Evolutionary conservation across 2,888 invertebrate species (phyloP).

Genomic region (Sphaerophoria taeniata): DNA sequence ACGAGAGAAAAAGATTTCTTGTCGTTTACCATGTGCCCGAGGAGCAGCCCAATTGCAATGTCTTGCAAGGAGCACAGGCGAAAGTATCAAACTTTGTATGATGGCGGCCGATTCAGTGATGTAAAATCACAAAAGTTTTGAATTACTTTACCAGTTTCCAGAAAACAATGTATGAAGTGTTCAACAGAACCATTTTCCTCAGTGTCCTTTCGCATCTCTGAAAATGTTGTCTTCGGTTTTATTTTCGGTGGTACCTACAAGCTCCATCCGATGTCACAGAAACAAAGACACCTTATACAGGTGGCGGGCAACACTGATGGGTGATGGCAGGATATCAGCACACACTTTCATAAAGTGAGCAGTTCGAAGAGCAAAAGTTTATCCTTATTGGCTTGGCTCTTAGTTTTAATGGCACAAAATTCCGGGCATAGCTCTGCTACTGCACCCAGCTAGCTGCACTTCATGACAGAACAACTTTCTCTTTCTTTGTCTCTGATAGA

Average conservation of each 20-base stretch:
- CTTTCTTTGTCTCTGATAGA: constrained; percentile 37
- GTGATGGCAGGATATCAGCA: constrained; percentile 18
- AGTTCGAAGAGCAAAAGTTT: constrained; percentile 45
- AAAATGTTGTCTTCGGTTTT: constrained; percentile 11
- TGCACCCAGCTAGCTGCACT: constrained; percentile 35
- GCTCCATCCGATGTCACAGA: constrained; percentile 16
- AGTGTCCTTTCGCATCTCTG: constrained; percentile 19
- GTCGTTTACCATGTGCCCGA: constrained; percentile 61
- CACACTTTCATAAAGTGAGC: constrained; percentile 34
- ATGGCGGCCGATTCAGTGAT: constrained; percentile 41
- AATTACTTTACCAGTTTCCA: constrained; percentile 58
- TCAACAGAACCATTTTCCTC: constrained; percentile 22
- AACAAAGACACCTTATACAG: constrained; percentile 8
- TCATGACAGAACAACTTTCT: constrained; percentile 48
- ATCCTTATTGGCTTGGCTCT: constrained; percentile 58
- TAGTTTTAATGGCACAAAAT: constrained; percentile 69
- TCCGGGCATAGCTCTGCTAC: constrained; percentile 45
- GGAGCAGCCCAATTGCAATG: constrained; percentile 67
- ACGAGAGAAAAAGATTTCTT: background rate
- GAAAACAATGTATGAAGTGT: background rate
- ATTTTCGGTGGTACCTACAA: background rate
- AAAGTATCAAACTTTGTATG: constrained; percentile 70
- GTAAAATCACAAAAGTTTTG: constrained; percentile 69
- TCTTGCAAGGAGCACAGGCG: constrained; percentile 57
- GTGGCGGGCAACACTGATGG: constrained; percentile 32